phyloP scores from a whole-genome alignment of 2,797 vertebrate genomes.

The Pristis pectinata region DNA sequence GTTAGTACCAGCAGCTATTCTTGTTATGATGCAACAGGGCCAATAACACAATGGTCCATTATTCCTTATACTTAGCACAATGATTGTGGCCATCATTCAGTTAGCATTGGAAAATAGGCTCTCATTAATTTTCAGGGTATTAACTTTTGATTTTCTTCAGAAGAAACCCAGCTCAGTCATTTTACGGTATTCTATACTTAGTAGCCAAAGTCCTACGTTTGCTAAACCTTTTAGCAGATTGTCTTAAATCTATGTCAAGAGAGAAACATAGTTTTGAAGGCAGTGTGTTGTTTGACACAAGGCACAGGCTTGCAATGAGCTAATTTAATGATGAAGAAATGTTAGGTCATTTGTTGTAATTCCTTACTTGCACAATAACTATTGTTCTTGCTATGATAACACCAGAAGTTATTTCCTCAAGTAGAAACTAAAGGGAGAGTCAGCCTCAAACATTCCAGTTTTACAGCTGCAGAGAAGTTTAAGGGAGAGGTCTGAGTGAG shows the following conservation, averaged over 20 bases:
- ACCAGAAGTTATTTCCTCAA: background rate
- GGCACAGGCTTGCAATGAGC: background rate
- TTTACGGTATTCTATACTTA: background rate
- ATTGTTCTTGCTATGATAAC: background rate
- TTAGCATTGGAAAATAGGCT: background rate
- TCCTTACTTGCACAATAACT: background rate
- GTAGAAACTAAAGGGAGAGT: background rate
- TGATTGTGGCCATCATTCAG: background rate
- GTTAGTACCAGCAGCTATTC: background rate
- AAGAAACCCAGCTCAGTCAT: background rate
- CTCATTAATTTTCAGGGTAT: background rate
- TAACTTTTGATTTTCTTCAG: background rate
- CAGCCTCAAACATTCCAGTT: background rate
- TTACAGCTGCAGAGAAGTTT: background rate
- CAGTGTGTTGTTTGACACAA: background rate
- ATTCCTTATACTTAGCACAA: background rate
- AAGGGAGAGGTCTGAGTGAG: background rate
- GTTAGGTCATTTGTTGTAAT: background rate
- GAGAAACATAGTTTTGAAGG: background rate
- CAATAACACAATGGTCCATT: background rate
- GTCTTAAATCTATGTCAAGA: background rate
- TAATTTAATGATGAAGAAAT: background rate
- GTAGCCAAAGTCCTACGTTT: no score
- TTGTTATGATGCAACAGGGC: background rate
- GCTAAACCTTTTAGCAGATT: background rate